Percentiles rank a stretch among this genome's conserved stretches.
These are phyloP conservation scores for Mythimna loreyi DNA, from an alignment of 2,888 invertebrate genomes.

Conservation along the genomic window DNA sequence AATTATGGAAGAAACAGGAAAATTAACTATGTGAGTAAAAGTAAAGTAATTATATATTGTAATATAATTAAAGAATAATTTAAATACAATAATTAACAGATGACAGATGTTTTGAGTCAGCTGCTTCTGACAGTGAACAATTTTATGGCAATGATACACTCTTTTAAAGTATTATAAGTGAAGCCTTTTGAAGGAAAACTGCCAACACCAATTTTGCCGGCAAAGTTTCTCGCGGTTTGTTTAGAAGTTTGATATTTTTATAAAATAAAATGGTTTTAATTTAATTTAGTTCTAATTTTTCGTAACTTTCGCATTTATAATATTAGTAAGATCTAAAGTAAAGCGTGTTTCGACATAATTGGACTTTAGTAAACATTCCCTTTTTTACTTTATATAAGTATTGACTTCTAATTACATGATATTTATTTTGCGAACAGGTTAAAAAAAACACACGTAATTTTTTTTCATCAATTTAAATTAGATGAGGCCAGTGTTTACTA, in stretches of 20 bases:
- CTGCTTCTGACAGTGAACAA: neutral
- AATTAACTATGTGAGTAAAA: neutral
- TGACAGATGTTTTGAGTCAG: slow-evolving; percentile 27
- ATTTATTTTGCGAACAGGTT: too few relatives aligned
- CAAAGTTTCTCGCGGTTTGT: neutral
- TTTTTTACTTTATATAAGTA: too few relatives aligned
- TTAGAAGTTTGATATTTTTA: too few relatives aligned
- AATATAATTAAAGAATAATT: slow-evolving; percentile 10
- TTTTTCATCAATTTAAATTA: too few relatives aligned
- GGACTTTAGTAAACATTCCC: too few relatives aligned
- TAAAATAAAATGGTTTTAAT: neutral
- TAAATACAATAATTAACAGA: slow-evolving; percentile 3
- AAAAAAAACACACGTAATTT: too few relatives aligned
- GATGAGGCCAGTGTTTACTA: too few relatives aligned
- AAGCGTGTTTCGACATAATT: too few relatives aligned
- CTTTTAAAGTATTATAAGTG: neutral
- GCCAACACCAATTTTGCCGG: neutral
- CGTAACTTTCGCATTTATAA: too few relatives aligned
- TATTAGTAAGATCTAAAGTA: too few relatives aligned
- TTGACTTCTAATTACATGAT: too few relatives aligned
- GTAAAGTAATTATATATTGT: neutral
- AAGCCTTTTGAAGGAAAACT: neutral
- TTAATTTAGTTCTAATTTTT: too few relatives aligned
- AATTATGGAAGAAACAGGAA: neutral
- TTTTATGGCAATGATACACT: slow-evolving; percentile 7